Evolutionary conservation across 2,113 vertebrate genomes (phyloP).

Genomic region (Crypturellus undulatus): DNA sequence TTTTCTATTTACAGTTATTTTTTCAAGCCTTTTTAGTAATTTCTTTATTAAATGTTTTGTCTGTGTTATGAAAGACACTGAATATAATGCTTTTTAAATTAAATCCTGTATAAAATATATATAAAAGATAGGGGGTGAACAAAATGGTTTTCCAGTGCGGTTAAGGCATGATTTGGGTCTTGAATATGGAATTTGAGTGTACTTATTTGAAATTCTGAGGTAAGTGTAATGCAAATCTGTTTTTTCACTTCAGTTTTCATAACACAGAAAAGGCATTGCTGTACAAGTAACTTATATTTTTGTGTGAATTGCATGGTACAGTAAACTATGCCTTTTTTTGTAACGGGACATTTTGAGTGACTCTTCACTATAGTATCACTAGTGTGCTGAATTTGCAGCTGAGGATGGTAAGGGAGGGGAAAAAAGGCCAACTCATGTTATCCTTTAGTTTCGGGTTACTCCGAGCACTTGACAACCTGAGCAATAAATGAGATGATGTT

Average conservation of each 20-base stretch:
- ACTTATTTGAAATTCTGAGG: not conserved
- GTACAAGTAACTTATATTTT: not conserved
- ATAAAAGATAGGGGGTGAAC: not conserved
- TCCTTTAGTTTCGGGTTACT: not conserved
- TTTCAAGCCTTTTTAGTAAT: not conserved
- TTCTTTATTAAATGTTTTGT: not conserved
- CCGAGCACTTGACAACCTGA: not conserved
- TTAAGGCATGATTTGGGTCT: not conserved
- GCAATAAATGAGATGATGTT: not conserved
- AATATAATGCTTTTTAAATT: not conserved
- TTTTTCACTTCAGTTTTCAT: not conserved
- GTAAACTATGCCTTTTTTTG: not conserved
- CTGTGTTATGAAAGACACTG: not conserved
- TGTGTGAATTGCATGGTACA: not conserved
- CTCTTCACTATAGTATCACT: not conserved
- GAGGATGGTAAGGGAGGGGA: fast-evolving
- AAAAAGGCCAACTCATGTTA: not conserved
- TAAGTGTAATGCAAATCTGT: not conserved
- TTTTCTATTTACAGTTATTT: not conserved
- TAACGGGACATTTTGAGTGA: not conserved
- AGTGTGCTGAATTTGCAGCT: not conserved
- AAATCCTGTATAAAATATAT: not conserved
- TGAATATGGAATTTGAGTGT: not conserved
- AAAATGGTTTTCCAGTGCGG: not conserved
- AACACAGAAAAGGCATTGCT: not conserved